Base-by-base conservation (phyloP, 2,113 vertebrate species). In the Galemys pyrenaicus region DNA sequence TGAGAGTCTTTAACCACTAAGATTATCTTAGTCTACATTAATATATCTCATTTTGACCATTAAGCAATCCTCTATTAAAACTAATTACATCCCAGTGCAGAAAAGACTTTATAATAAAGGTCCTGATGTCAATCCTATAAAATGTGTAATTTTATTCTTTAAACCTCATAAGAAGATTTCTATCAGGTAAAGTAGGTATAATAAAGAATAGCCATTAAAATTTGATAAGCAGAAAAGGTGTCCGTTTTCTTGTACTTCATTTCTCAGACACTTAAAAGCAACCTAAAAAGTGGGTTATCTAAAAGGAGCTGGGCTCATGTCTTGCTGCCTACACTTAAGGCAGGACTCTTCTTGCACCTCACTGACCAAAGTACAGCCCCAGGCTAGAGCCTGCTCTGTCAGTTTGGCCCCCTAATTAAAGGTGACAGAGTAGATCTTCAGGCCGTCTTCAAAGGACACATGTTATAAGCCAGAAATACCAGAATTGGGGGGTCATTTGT, bases 31-130 rank as follows among this genome's bases (percentile, higher is more conserved):
- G 24, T 93, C 78, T 91, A 44, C 26, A 60, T 92, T 92, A 87
- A 83, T 79, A 78, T 10, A 74, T 28, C 44, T 83, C 73, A 79
- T 79, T 91, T 91, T 89, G 56, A 94, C 64, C 37, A 83, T 62
- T 94, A 89, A 79, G 17, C 41, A 90, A 37, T 6, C 51, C 85
- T 95, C 70, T 79, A 37, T 89, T 83, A 89, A 89, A 96, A 78
- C 49, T 62, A 91, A 94, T 86, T 73, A 95, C 6, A 56, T 83
- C 75, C n/a, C 75, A 87, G 32, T 89, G 30, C 37, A 65, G 49
- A 94, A 94, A 75, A 88, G 49, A 46, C 74, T 49, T 10, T 67
- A n/a, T 82, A 93, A 79, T 73, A 94, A 78, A 92, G n/a, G 16
- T 75, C 30, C 80, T 87, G 74, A 83, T 92, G 58, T 87, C 87